Evolutionary conservation across 2,113 vertebrate genomes (phyloP), one percentile per base, ranked within the genome.

Genomic region (Sinocyclocheilus rhinocerous): DNA sequence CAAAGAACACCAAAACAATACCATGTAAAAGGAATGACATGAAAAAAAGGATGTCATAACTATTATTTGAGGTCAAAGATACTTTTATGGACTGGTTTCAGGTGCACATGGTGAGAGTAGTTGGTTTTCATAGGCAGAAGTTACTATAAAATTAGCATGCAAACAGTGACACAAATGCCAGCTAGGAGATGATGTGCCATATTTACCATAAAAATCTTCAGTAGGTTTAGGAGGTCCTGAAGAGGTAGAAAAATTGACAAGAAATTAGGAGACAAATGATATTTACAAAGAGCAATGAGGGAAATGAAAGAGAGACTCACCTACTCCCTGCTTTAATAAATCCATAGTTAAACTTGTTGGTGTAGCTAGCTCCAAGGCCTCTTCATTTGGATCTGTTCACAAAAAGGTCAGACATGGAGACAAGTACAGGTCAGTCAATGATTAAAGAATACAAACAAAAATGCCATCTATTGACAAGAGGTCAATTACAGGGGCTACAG

Each of bases 321-420:
- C 97, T 84, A 97, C 96, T 84, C 97, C 97, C 91, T 98, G 97
- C 84, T 97, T 98, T 87, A 99, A 94, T 52, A 98, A 95, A 78
- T 98, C 97, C 0, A 94, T 93, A 9, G 96, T 95, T 0, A 96
- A 95, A 86, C 95, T 97, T 61, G 95, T 94, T 1, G 96, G 91
- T 0, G 95, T 95, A 0, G 92, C 89, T 1, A 95, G 92, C 81
- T 99, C 97, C 88, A 97, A 93, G 4, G 96, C 96, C 89, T 98
- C 97, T 82, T 99, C 97, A 85, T 97, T 97, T 22, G 97, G 98
- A 92, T 99, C 98, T 99, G 89, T 33, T 63, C 12, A 70, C 8
- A 67, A 61, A 63, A 85, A 77, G 39, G 39, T 50, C 7, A 61
- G 36, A 63, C n/a, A 4, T 72, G 6, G 70, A n/a, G 59, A 52